These are phyloP conservation scores for Rallus crepitans DNA, from an alignment of 2,797 vertebrate species.

Conservation along the genomic window DNA sequence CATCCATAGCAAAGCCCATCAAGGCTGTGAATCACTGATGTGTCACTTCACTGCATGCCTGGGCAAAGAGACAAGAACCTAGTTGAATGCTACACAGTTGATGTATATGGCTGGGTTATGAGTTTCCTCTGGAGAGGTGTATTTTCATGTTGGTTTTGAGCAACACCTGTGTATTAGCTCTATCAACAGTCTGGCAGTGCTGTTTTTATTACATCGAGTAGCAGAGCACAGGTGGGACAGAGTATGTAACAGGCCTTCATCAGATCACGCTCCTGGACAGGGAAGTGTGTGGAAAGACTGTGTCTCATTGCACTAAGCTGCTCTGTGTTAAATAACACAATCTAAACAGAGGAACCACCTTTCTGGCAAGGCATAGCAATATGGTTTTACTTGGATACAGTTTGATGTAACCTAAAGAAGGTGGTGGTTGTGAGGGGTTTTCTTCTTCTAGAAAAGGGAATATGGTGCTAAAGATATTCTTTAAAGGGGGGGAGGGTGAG, in stretches of 20 bases:
- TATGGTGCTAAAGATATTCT: background rate
- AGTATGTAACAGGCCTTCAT: background rate
- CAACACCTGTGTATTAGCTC: rapidly evolving
- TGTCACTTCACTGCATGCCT: background rate
- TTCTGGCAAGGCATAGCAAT: background rate
- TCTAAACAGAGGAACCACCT: background rate
- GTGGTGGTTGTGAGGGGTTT: background rate
- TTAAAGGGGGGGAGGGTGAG: too few relatives aligned
- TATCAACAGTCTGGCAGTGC: background rate
- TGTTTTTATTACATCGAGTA: background rate
- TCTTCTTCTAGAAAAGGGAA: background rate
- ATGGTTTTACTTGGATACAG: background rate
- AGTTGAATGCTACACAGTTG: background rate
- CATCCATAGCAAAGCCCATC: background rate
- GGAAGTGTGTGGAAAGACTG: background rate
- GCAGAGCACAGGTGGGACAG: background rate
- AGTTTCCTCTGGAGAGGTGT: background rate
- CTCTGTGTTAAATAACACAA: background rate
- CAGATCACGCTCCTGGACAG: background rate
- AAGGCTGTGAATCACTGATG: background rate
- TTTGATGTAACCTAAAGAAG: background rate
- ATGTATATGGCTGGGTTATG: background rate
- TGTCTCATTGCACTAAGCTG: background rate
- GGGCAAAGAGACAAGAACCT: background rate
- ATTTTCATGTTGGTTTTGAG: background rate